Conservation (phyloP, 1,140 invertebrate species). For the Sitobion miscanthi region DNA sequence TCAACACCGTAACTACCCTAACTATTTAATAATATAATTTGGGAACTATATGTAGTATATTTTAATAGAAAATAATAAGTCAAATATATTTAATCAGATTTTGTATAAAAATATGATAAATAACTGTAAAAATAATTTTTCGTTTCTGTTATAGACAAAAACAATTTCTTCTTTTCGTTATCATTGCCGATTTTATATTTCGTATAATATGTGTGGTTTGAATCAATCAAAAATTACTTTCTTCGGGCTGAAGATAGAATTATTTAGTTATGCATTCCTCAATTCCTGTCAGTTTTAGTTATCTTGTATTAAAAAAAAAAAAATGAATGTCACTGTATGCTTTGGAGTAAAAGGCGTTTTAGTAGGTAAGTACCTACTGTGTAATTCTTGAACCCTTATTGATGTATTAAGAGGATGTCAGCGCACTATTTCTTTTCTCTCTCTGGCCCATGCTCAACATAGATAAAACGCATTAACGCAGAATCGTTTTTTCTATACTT, state of each 20-base stretch:
- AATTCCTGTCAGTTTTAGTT: not conserved
- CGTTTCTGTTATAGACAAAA: not conserved
- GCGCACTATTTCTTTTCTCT: too few relatives aligned
- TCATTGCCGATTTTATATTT: not conserved
- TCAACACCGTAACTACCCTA: not conserved
- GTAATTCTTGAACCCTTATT: not conserved
- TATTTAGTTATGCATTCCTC: not conserved
- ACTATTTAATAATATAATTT: not conserved
- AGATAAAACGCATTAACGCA: too few relatives aligned
- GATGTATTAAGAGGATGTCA: not conserved
- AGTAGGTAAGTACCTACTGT: not conserved
- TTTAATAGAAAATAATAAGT: not conserved
- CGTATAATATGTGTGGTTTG: not conserved
- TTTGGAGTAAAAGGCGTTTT: not conserved
- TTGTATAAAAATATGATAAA: not conserved
- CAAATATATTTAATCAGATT: not conserved
- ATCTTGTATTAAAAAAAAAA: not conserved
- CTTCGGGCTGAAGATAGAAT: not conserved
- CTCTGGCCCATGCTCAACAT: too few relatives aligned
- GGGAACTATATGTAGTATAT: not conserved
- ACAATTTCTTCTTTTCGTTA: not conserved
- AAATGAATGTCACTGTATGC: not conserved
- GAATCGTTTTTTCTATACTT: too few relatives aligned
- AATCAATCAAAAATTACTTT: conserved; percentile 6
- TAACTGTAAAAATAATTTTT: not conserved